Evolutionary conservation across 2,797 vertebrate species (phyloP).

Genomic region (Mastacembelus armatus): DNA sequence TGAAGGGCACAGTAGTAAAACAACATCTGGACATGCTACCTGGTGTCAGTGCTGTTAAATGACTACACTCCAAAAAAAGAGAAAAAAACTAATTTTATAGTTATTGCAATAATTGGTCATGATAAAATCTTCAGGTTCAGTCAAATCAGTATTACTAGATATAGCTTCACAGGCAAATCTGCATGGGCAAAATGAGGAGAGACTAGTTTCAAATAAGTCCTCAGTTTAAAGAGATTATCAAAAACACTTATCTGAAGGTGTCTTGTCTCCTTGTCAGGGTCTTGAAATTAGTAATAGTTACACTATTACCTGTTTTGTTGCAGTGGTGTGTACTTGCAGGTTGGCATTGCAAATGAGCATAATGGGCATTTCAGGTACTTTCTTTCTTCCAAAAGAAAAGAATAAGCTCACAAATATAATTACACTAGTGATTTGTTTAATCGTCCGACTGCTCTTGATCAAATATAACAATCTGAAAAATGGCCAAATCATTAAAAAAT

Average conservation of each 20-base stretch:
- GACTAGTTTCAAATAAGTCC: neutral
- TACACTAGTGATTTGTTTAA: neutral
- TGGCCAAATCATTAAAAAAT: neutral
- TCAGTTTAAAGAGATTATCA: neutral
- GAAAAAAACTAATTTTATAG: too few species aligned
- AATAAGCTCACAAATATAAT: neutral
- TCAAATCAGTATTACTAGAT: too few species aligned
- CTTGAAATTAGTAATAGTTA: neutral
- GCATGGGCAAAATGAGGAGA: too few species aligned
- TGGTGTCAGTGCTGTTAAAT: neutral
- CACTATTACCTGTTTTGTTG: too few species aligned
- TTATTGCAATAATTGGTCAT: neutral
- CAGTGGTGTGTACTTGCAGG: neutral
- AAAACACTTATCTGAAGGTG: neutral
- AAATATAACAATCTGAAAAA: neutral
- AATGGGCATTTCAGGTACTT: neutral
- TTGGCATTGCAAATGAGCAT: neutral
- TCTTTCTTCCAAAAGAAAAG: neutral
- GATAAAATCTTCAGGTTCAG: too few species aligned
- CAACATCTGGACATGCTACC: neutral
- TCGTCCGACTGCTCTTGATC: neutral
- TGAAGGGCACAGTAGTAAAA: neutral
- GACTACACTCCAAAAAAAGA: too few species aligned
- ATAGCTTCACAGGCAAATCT: neutral
- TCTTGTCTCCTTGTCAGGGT: too few species aligned